Evolutionary conservation across 2,797 vertebrate species (phyloP), one percentile per base, ranked within the genome.

Genomic region (Eremophila alpestris): DNA sequence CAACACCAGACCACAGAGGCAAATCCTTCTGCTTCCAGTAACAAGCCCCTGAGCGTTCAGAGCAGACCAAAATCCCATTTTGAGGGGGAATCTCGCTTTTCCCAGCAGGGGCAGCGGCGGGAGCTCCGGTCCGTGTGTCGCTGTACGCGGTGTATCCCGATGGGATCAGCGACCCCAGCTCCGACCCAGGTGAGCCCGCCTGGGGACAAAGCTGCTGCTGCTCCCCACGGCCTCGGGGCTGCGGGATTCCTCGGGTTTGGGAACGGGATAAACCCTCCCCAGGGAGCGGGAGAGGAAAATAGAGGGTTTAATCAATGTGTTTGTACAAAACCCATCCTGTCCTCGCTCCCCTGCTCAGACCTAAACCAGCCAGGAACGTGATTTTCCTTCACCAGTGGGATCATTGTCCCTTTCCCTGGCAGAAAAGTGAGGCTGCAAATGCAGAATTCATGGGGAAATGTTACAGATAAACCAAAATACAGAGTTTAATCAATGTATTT

Each of bases 121-220:
- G 64, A 45, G 51, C 54, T 1, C 18, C 0, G 6, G 95, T 97
- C 77, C 97, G 95, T 0, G 75, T 98, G 74, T 98, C 94, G 1
- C 83, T 99, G 20, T 98, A 97, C 4, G 97, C 97, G 29, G 98
- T 98, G 74, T 98, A 98, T 75, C 95, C 91, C 20, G 80, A 94
- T 1, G 98, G 98, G 16, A 89, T 97, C 87, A 98, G 98, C 81
- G 9, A 38, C 1, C 96, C 98, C 67, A 91, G 97, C 12, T 97
- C 97, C 9, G 3, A 45, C 58, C 96, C 96, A 70, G 97, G 98
- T 99, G 96, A 98, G 97, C 96, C 62, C 4, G 5, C 11, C 1
- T 0, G 11, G 12, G 8, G 32, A 24, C 5, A 43, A 58, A 36
- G 11, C 11, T 11, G 58, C 51, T 27, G 20, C 34, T 30, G 13